Conservation (phyloP, 1,140 invertebrate species). For the Cryptotermes secundus region DNA sequence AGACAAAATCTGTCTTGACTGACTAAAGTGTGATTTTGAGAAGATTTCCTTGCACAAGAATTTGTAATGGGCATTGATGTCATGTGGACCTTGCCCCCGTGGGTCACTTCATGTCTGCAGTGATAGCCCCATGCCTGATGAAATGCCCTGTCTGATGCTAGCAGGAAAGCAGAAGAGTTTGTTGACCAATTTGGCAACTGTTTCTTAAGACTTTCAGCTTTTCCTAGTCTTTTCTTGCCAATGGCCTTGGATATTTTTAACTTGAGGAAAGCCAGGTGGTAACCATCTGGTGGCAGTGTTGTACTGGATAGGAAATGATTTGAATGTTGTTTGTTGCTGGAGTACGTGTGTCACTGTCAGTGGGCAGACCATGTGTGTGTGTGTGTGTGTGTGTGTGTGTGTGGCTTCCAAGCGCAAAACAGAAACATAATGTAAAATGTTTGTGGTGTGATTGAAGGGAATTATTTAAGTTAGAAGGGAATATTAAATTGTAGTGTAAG, state of each 20-base stretch:
- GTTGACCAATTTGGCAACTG: neutral
- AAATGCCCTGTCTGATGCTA: neutral
- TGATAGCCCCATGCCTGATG: neutral
- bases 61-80: too few species aligned
- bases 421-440: too few species aligned
- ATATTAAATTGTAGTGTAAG: too few species aligned
- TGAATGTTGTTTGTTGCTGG: neutral
- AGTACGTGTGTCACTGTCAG: neutral
- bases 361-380: too few species aligned
- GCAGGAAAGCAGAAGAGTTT: neutral
- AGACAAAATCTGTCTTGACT: too few species aligned
- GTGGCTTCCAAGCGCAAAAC: too few species aligned
- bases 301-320: neutral
- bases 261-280: neutral
- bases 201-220: neutral
- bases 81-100: neutral
- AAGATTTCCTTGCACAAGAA: too few species aligned
- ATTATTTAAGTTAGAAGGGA: too few species aligned
- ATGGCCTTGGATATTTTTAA: neutral
- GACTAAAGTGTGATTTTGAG: too few species aligned
- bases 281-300: conserved; percentile 6
- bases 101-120: neutral
- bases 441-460: too few species aligned
- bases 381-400: too few species aligned
- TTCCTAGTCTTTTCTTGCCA: neutral